Evolutionary conservation across 2,113 vertebrate genomes (phyloP).

Genomic region (Plecotus auritus): DNA sequence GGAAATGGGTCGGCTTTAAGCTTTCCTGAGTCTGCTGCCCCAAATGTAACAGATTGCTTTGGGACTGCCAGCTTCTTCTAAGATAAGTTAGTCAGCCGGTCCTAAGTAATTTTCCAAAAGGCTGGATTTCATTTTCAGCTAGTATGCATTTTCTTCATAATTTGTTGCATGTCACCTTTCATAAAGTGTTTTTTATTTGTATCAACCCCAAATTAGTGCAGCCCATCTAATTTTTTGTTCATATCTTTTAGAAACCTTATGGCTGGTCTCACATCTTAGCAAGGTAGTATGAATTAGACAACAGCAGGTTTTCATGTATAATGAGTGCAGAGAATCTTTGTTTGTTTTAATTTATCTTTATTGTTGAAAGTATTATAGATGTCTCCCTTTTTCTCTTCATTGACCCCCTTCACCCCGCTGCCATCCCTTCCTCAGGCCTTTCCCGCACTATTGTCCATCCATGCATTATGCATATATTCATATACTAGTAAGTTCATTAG

Average conservation of each 20-base stretch:
- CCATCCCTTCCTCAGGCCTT: no score
- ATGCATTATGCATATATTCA: no score
- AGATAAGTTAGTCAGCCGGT: neutral
- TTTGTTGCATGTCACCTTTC: neutral
- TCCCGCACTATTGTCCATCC: no score
- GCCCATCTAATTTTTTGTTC: neutral
- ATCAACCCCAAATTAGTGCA: neutral
- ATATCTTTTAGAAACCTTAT: neutral
- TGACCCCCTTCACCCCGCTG: no score
- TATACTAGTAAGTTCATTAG: no score
- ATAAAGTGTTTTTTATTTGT: neutral
- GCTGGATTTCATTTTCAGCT: neutral
- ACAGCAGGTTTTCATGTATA: neutral
- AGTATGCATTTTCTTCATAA: neutral
- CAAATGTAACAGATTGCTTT: neutral
- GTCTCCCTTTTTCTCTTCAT: no score
- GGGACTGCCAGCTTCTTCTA: neutral
- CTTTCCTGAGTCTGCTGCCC: neutral
- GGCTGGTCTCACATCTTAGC: neutral
- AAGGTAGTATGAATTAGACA: neutral
- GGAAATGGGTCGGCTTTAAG: neutral
- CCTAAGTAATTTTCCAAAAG: neutral
- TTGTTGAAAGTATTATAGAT: no score
- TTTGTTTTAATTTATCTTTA: no score
- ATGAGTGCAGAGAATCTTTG: neutral